Evolutionary conservation across 2,888 invertebrate species (phyloP), one percentile per base, ranked within the genome.

Genomic region (Mythimna impura): DNA sequence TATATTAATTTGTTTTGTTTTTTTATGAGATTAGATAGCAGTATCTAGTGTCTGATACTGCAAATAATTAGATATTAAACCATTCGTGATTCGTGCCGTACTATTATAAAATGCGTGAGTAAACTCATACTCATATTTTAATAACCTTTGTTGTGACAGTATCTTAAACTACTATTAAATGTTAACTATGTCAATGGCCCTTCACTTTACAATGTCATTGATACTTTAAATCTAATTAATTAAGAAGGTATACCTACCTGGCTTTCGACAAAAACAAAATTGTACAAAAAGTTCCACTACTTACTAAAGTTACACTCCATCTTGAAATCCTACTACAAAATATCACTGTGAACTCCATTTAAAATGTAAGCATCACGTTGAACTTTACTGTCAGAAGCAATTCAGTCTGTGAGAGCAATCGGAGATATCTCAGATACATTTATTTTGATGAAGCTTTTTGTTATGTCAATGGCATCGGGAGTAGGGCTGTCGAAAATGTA

Each of bases 321-420:
- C 22, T 61, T 14, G 22, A 61, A 61, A 40, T 61, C 8, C 8
- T 40, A 20, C 20, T 20, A 50, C 14, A 22, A 61, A 40, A 61
- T 40, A 36, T 36, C 12, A n/a, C 47, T 52, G 22, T 61, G 14
- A 71, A 58, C 54, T 63, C 12, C 7, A 73, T 61, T 47, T 66
- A 55, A 43, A 58, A 36, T 22, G 3, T 47, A 20, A 64, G 12
- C 58, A 64, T 66, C 17, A 36, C 55, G 25, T 76, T 50, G 12
- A 69, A 61, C 50, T 36, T 68, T 55, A 55, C 55, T 43, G 60
- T 55, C 78, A 81, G 47, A 74, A 47, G 47, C 57, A 40, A 67
- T 50, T 67, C 67, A 75, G 68, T 69, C 69, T 55, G 69, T 81
- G 61, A 69, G 81, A 57, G 69, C 52, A 61, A 76, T 61, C 60